Percentiles rank a stretch among this genome's conserved stretches.
Evolutionary conservation across 2,797 vertebrate species (phyloP).

Genomic region (Bovichtus diacanthus): DNA sequence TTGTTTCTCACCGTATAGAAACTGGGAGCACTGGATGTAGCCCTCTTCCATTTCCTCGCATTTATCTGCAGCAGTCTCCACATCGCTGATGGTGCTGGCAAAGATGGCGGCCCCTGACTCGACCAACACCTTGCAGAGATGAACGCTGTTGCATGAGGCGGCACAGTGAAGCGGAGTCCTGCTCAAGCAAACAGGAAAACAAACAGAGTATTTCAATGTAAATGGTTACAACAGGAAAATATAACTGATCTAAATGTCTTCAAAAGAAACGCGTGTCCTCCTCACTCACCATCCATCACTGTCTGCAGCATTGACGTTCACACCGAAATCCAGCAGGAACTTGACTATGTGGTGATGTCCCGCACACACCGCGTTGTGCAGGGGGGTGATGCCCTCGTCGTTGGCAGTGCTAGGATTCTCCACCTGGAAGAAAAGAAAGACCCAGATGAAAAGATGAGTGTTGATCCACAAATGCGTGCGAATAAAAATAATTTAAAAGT

Average conservation of each 20-base stretch:
- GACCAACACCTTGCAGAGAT: constrained; percentile 96
- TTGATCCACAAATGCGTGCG: neutral
- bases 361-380: constrained; percentile 97
- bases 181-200: constrained; percentile 9
- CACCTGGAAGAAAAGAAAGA: constrained; percentile 84
- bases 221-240: neutral
- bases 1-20: constrained; percentile 90
- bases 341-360: constrained; percentile 99
- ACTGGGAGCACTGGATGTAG: constrained; percentile 97
- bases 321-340: constrained; percentile 98
- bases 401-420: constrained; percentile 98
- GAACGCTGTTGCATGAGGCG: constrained; percentile 98
- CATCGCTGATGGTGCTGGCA: constrained; percentile 97
- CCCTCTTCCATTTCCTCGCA: constrained; percentile 99
- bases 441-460: constrained; percentile 2
- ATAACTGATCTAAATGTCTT: neutral
- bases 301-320: constrained; percentile 98
- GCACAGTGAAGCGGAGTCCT: constrained; percentile 99
- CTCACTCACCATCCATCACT: constrained; percentile 95
- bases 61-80: constrained; percentile 98
- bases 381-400: constrained; percentile 97
- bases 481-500: neutral
- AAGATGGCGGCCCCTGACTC: constrained; percentile 98
- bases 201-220: neutral
- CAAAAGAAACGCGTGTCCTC: neutral